phyloP scores from a whole-genome alignment of 1,140 invertebrate genomes.

The Bombus waltoni region DNA sequence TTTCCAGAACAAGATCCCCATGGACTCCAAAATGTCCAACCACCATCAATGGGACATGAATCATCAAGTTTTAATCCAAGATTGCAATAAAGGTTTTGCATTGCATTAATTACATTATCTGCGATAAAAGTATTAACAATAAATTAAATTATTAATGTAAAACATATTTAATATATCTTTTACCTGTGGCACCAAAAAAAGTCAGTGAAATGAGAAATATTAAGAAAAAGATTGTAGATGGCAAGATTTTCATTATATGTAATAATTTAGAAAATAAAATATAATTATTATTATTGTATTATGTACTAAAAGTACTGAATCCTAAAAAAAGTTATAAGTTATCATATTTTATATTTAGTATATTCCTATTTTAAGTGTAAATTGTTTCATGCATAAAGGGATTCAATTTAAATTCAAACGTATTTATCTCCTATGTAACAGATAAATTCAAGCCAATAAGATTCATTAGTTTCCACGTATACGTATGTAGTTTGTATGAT shows the following conservation, averaged over 20 bases:
- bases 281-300: background rate
- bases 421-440: background rate
- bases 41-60: constrained; percentile 37
- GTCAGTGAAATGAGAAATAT: background rate
- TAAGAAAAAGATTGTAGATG: background rate
- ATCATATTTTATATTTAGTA: background rate
- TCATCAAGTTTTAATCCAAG: constrained; percentile 18
- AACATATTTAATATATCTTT: background rate
- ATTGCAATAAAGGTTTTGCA: constrained; percentile 30
- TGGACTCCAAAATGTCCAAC: constrained; percentile 39
- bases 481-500: background rate
- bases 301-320: background rate
- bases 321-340: background rate
- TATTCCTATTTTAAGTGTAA: background rate
- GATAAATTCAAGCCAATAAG: constrained; percentile 23
- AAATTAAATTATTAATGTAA: background rate
- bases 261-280: background rate
- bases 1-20: constrained; percentile 45
- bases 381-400: background rate
- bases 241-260: background rate
- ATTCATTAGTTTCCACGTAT: background rate
- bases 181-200: background rate
- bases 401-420: constrained; percentile 30
- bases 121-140: background rate
- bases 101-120: background rate